Evolutionary conservation across 2,888 invertebrate genomes (phyloP), one percentile per base, ranked within the genome.

Genomic region (Yponomeuta evonymella): DNA sequence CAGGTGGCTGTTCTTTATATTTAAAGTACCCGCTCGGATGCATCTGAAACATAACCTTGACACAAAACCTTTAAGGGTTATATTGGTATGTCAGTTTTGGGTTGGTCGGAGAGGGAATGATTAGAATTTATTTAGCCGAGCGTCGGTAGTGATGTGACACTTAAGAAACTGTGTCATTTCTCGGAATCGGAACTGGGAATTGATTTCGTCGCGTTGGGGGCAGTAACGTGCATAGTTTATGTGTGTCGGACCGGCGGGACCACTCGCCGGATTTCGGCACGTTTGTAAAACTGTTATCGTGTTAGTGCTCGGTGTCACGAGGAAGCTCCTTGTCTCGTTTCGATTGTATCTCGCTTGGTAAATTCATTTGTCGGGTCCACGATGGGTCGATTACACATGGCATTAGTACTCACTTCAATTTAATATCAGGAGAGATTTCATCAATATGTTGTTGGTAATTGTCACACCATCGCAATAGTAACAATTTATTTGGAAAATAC

Each of bases 1-100:
- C 92, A 92, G 92, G 92, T 92, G 92, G 90, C 86, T 90, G 86
- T 91, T 88, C 88, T 89, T 90, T 91, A 90, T 89, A 88, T 86
- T 89, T 86, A 85, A 87, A 89, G 83, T 86, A 83, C 85, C 82
- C 83, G 78, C 75, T 73, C 76, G 81, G 80, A 75, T 77, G 78
- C 77, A 82, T 79, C 81, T 79, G 77, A 85, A 84, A 83, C 78
- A 79, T 85, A 77, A 78, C 85, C 83, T 86, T 84, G 80, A 81
- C 78, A 10, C 76, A 78, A 74, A 76, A 84, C 78, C 78, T 77
- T 79, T 89, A 91, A 84, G 80, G 89, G 79, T 82, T 85, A 89
- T 84, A 85, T 88, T 87, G 83, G 87, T 83, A 80, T 43, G 43
- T 90, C 88, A 75, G 82, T 75, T 73, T 72, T 73, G 69, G 75